These are phyloP conservation scores for Bergia puertoricense DNA, from an alignment of 92 coral and sea anemone genomes.

Conservation along the genomic window DNA sequence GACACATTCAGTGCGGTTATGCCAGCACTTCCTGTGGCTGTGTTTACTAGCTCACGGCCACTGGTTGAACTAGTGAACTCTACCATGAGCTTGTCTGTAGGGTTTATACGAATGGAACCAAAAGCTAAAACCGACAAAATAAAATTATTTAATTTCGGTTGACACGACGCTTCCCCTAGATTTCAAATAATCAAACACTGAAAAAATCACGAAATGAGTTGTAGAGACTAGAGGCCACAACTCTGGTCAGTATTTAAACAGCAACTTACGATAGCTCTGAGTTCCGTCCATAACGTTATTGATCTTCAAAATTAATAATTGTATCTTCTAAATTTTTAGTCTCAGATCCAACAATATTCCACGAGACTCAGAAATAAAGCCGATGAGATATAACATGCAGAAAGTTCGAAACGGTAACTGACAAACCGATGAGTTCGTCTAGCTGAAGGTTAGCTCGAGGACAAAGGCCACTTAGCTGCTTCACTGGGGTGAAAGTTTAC, in stretches of 20 bases:
- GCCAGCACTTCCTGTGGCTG: not conserved
- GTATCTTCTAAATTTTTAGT: not conserved
- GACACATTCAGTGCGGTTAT: not conserved
- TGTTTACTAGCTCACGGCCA: not conserved
- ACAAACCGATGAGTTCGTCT: not conserved
- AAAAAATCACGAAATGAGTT: not conserved
- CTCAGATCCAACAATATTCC: not conserved
- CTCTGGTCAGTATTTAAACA: not conserved
- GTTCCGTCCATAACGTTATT: not conserved
- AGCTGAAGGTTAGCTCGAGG: conserved; percentile 37
- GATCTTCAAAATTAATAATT: not conserved
- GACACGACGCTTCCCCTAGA: too few species aligned
- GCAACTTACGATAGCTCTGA: not conserved
- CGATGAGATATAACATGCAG: not conserved
- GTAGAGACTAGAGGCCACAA: not conserved
- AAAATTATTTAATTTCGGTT: not conserved
- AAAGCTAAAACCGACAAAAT: conserved; percentile 17
- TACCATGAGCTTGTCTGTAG: not conserved
- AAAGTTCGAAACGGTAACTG: not conserved
- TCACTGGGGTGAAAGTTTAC: conserved; percentile 45
- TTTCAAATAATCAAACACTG: not conserved
- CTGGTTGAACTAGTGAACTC: not conserved
- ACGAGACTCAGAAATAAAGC: not conserved
- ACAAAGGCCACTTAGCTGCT: conserved; percentile 41
- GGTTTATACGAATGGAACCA: not conserved